These are phyloP conservation scores for Cygnus olor DNA, from an alignment of 2,797 vertebrate genomes.

Conservation along the genomic window DNA sequence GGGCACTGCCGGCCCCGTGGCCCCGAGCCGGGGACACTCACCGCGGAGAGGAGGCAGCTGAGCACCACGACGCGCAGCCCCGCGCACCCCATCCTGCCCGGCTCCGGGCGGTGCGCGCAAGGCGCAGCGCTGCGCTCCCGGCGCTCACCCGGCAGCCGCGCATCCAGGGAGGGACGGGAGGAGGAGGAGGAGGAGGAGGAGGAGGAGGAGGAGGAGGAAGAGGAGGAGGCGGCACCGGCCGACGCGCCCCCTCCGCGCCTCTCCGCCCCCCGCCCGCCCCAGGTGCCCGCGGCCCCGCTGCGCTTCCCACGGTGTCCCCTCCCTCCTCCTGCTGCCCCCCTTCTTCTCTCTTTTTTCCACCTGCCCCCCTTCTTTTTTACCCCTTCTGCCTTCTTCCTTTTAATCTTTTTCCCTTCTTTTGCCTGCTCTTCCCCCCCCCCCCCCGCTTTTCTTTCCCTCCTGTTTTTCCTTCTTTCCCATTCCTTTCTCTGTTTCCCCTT, in stretches of 20 bases:
- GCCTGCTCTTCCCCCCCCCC: too few relatives aligned
- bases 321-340: too few relatives aligned
- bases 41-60: slow-evolving; percentile 26
- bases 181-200: neutral
- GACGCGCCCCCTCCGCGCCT: neutral
- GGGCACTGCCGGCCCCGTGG: neutral
- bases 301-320: neutral
- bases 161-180: neutral
- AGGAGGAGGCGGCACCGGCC: neutral
- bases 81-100: neutral
- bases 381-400: too few relatives aligned
- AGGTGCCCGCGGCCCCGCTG: neutral
- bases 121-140: neutral
- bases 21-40: neutral
- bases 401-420: too few relatives aligned
- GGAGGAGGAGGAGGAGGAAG: neutral
- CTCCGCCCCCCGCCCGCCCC: neutral
- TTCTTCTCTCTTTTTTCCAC: too few relatives aligned
- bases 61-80: neutral
- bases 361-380: fast-evolving
- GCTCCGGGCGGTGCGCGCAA: neutral
- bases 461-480: too few relatives aligned
- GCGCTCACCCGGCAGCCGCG: neutral
- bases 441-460: fast-evolving
- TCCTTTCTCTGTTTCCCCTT: neutral